Conservation (phyloP, 2,113 vertebrate species). For the Calyptommatus sinebrachiatus region DNA sequence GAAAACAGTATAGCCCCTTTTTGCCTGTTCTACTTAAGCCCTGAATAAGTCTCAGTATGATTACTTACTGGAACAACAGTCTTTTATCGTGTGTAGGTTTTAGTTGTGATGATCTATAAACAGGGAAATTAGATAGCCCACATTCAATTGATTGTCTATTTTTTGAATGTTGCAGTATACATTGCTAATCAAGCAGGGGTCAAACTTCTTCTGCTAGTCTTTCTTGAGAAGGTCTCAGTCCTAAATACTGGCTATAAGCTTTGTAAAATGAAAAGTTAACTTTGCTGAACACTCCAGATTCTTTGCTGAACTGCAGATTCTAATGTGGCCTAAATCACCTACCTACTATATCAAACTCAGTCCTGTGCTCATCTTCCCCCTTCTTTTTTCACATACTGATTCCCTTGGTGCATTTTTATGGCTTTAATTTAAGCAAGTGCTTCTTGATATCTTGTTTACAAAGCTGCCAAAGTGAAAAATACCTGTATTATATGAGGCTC, state of each 20-base stretch:
- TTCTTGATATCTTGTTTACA: conserved; percentile 84
- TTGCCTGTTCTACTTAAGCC: not conserved
- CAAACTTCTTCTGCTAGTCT: not conserved
- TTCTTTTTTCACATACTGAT: conserved; percentile 24
- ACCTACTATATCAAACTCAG: conserved; percentile 25
- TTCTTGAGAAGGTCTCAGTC: conserved; percentile 3
- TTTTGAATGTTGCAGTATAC: not conserved
- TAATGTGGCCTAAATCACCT: conserved; percentile 29
- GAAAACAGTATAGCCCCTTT: not conserved
- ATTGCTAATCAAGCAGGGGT: not conserved
- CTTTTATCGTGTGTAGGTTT: not conserved
- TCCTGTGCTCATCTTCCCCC: conserved; percentile 8
- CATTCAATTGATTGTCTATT: not conserved
- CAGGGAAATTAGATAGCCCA: not conserved
- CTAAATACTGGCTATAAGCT: conserved; percentile 2
- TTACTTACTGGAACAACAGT: conserved; percentile 10
- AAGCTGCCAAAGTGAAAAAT: conserved; percentile 87
- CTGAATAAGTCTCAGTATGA: not conserved
- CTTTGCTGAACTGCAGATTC: conserved; percentile 21
- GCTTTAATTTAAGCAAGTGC: conserved; percentile 76
- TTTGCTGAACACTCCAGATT: conserved; percentile 23
- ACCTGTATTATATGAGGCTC: conserved; percentile 79
- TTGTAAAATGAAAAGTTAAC: not conserved
- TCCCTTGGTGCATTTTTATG: conserved; percentile 59
- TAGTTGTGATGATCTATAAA: not conserved